phyloP scores from a whole-genome alignment of 2,888 invertebrate species.

The Trachelus stipa region DNA sequence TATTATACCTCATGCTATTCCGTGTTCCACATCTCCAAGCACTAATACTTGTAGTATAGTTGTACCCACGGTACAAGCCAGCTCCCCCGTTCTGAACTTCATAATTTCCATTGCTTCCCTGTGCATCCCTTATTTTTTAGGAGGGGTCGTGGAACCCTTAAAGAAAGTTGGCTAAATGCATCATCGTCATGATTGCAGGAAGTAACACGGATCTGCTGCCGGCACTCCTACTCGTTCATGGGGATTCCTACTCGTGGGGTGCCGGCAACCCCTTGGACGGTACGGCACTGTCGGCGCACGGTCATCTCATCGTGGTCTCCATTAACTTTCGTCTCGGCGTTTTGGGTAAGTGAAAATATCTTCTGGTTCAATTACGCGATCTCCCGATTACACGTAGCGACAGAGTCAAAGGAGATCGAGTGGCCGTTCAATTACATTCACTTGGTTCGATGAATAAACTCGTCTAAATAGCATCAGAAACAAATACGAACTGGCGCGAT shows the following conservation, averaged over 20 bases:
- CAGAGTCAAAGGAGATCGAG: neutral
- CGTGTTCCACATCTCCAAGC: neutral
- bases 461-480: neutral
- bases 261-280: constrained; percentile 98
- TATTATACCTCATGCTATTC: neutral
- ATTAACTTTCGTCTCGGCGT: constrained; percentile 92
- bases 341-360: constrained; percentile 74
- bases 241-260: constrained; percentile 97
- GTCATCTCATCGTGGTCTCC: constrained; percentile 88
- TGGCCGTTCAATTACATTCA: neutral
- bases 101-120: neutral
- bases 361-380: neutral
- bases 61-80: neutral
- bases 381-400: neutral
- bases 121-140: neutral
- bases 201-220: constrained; percentile 74
- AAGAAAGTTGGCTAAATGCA: neutral
- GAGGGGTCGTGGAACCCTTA: neutral
- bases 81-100: neutral
- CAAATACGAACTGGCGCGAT: neutral
- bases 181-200: constrained; percentile 63
- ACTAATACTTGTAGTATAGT: neutral
- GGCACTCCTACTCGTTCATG: constrained; percentile 91
- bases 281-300: constrained; percentile 92
- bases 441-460: neutral